These are phyloP conservation scores for Sardinella longiceps DNA, from an alignment of 2,797 vertebrate genomes.

Conservation along the genomic window DNA sequence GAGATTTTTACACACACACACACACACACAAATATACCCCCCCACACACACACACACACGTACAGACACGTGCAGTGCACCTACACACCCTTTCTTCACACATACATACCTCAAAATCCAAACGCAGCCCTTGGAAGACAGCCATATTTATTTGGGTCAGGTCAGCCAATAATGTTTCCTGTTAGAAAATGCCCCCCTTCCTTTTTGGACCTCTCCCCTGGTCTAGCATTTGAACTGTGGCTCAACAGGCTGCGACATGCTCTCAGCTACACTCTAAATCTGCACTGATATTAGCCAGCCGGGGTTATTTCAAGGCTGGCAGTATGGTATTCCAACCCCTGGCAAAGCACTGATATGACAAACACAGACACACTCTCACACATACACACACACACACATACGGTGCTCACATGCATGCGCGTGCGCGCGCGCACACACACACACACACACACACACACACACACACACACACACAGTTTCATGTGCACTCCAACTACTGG, in stretches of 20 bases:
- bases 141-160: conserved; percentile 13
- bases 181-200: neutral
- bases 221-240: conserved; percentile 1
- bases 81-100: neutral
- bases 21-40: neutral
- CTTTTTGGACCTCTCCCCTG: neutral
- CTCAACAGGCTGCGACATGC: conserved; percentile 44
- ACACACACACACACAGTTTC: neutral
- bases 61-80: neutral
- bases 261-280: conserved; percentile 44
- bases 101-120: neutral
- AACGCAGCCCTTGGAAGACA: neutral
- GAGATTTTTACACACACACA: neutral
- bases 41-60: neutral
- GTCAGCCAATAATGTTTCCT: conserved; percentile 17
- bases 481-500: neutral
- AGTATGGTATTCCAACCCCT: neutral
- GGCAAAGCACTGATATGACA: conserved; percentile 27
- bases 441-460: neutral
- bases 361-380: conserved; percentile 39
- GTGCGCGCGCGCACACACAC: conserved; percentile 5
- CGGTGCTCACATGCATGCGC: conserved; percentile 37
- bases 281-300: conserved; percentile 33
- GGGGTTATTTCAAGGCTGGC: conserved; percentile 26
- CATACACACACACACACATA: conserved; percentile 30